phyloP scores from a whole-genome alignment of 2,113 vertebrate genomes.

The Gnathonemus echidnorhynchus region DNA sequence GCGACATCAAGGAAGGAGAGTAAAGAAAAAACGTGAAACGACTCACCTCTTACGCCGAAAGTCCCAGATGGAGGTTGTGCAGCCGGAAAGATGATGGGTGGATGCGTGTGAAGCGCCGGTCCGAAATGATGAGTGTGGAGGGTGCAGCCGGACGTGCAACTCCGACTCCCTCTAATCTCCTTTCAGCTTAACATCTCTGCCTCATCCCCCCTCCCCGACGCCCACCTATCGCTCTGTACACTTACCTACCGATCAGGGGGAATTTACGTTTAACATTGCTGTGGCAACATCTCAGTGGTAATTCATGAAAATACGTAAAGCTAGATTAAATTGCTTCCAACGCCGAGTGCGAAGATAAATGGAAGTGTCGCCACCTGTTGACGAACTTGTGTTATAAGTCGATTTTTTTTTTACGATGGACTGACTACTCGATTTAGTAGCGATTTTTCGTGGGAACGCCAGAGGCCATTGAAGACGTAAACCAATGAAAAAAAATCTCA shows the following conservation, averaged over 20 bases:
- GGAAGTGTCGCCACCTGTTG: conserved; percentile 20
- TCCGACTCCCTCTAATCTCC: conserved; percentile 15
- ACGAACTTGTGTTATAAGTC: background rate
- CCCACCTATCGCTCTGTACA: background rate
- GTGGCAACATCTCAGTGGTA: background rate
- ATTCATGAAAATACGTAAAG: background rate
- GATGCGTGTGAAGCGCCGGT: conserved; percentile 1
- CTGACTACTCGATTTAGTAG: background rate
- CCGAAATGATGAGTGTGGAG: background rate
- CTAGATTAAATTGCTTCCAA: background rate
- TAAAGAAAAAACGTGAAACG: background rate
- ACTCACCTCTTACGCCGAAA: conserved; percentile 5
- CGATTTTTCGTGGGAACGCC: background rate
- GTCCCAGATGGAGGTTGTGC: background rate
- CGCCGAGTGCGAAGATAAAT: background rate
- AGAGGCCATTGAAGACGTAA: background rate
- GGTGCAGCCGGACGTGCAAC: background rate
- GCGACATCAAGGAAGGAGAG: background rate
- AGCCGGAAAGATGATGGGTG: background rate
- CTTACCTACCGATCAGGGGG: background rate
- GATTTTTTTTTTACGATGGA: background rate
- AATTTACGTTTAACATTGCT: background rate
- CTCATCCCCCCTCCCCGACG: background rate
- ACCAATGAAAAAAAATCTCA: background rate
- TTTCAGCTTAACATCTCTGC: background rate